Evolutionary conservation across 2,888 invertebrate species (phyloP), one percentile per base, ranked within the genome.

Genomic region (Lamellibrachia columna): DNA sequence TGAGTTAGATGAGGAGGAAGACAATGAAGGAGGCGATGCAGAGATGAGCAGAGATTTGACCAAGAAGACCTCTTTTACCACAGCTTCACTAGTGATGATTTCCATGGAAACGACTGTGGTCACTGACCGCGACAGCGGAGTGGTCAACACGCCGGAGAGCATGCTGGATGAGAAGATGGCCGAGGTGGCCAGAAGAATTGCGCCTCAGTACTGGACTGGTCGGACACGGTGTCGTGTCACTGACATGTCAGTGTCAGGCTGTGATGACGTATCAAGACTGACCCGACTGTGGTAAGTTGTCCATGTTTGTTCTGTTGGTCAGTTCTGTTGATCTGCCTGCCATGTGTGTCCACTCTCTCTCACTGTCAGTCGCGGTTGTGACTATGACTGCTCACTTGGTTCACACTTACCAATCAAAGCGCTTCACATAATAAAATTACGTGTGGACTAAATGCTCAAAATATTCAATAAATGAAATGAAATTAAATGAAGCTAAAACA

Each of bases 251-350:
- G 75, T 75, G 75, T 75, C 75, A 6, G 75, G 75, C 11, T 22
- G 75, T 75, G 75, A 75, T 75, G 75, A 75, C 75, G 75, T n/a
- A 40, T 91, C 91, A 28, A 52, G 91, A 28, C 52, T 91, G 91
- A 91, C 91, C 28, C 91, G 53, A 11, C 91, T 91, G 91, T 53
- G 52, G 52, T 91, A 53, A 22, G 52, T 52, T 11, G 15, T 75
- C n/a, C 75, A 15, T n/a, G n/a, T 75, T 75, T 75, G 3, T 91
- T 22, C 52, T 91, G 91, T 15, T 91, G 91, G 91, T 6, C 11
- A 91, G 40, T 53, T 91, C 91, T 40, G 40, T 11, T 9, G 52
- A 52, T 9, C n/a, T 91, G 53, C 15, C 90, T 90, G 15, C n/a
- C 90, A 15, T 90, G 90, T 1, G 90, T 90, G 1, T n/a, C 90